Conservation (phyloP, 2,888 invertebrate genomes). For the Clanis bilineata region DNA sequence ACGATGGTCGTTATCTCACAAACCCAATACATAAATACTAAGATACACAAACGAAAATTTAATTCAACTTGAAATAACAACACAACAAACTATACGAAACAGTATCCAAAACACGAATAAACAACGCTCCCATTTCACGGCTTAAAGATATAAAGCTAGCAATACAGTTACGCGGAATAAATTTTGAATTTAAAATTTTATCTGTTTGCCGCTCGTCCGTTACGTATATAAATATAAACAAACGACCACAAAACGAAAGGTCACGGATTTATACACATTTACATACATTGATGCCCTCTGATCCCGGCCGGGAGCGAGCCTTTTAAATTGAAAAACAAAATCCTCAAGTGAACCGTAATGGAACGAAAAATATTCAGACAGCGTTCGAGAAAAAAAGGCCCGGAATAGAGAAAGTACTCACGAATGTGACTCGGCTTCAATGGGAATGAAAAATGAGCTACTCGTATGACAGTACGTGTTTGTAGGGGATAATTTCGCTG, state of each 20-base stretch:
- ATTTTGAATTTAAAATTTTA: slow-evolving; percentile 33
- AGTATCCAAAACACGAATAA: slow-evolving; percentile 31
- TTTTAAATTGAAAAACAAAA: slow-evolving; percentile 27
- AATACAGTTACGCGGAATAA: slow-evolving; percentile 20
- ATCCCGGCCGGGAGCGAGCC: slow-evolving; percentile 23
- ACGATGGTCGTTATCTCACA: too few species aligned
- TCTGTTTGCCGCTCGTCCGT: slow-evolving; percentile 30
- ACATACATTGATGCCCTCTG: slow-evolving; percentile 29
- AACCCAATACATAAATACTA: too few species aligned
- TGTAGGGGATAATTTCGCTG: slow-evolving; percentile 29
- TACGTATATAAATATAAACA: slow-evolving; percentile 32
- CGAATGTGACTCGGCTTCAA: slow-evolving; percentile 26
- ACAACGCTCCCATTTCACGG: slow-evolving; percentile 34
- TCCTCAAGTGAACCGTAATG: slow-evolving; percentile 18
- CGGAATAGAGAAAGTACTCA: slow-evolving; percentile 24
- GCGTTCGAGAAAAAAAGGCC: slow-evolving; percentile 20
- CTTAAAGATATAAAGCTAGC: slow-evolving; percentile 22
- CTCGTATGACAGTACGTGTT: slow-evolving; percentile 25
- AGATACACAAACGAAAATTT: neutral
- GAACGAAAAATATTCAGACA: slow-evolving; percentile 22
- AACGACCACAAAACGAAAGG: slow-evolving; percentile 23
- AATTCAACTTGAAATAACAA: neutral
- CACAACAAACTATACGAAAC: neutral
- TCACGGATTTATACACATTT: slow-evolving; percentile 32
- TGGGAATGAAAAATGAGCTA: slow-evolving; percentile 31